Evolutionary conservation across 2,888 invertebrate genomes (phyloP), one percentile per base, ranked within the genome.

Genomic region (Drosophila prostipennis): DNA sequence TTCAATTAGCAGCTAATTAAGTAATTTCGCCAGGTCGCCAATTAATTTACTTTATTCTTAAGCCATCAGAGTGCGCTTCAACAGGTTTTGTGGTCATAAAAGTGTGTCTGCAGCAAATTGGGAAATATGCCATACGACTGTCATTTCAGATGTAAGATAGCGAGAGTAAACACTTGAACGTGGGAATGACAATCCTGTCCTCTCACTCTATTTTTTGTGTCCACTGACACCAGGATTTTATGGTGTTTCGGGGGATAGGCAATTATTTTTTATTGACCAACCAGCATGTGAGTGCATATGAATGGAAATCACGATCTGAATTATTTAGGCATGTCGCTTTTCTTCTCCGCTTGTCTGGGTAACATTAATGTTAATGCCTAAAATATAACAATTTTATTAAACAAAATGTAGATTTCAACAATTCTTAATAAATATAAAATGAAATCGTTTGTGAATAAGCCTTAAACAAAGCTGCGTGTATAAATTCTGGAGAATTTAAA

Each of bases 1-100:
- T 81, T 83, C 72, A 83, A 78, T 81, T 80, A 87, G 64, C 52
- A 49, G 56, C 60, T 61, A 78, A 87, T 86, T 45, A 72, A 85
- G 79, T 74, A 59, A 79, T 77, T 79, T 40, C 43, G 54, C 48
- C 54, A 69, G 69, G 49, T 71, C 51, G 16, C 59, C 49, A 76
- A 71, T 76, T 48, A 52, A 48, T 65, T 77, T 45, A 61, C 54
- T 69, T 70, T 26, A 55, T 55, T 70, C 53, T 51, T 39, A 51
- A 54, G 60, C 54, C 48, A 72, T 60, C 53, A 42, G 26, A 68
- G 54, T 65, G 53, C 57, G 56, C 64, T 49, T 60, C 80, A 80
- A 86, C 84, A 80, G 78, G 72, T 84, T 76, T 13, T 64, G 68
- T 49, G 54, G 59, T 56, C 74, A 72, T 72, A 48, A 60, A 72